Conservation (phyloP, 2,888 invertebrate species). For the Oscheius sp. region DNA sequence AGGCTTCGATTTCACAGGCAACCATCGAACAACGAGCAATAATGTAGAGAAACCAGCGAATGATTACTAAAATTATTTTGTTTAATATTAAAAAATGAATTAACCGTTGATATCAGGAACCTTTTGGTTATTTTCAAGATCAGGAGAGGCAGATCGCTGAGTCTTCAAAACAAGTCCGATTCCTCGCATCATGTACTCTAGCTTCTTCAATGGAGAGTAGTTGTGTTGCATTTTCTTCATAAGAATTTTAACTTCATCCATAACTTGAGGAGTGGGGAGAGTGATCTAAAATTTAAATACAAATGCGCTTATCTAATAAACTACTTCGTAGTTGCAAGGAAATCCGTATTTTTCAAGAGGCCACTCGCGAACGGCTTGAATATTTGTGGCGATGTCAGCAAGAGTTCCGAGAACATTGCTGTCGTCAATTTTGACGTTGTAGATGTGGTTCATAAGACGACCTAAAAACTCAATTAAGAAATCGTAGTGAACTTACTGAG, state of each 20-base stretch:
- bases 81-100: not conserved
- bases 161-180: conserved; percentile 36
- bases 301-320: no score
- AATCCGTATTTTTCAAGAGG: conserved; percentile 73
- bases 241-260: conserved; percentile 80
- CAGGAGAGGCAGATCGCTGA: conserved; percentile 35
- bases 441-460: conserved; percentile 71
- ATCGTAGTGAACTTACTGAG: conserved; percentile 72
- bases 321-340: conserved; percentile 55
- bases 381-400: conserved; percentile 71
- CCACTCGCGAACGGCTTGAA: conserved; percentile 72
- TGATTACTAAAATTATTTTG: conserved; percentile 82
- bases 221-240: conserved; percentile 86
- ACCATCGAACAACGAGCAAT: conserved; percentile 88
- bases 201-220: conserved; percentile 89
- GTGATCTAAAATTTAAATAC: conserved; percentile 10
- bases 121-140: conserved; percentile 35
- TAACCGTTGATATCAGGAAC: conserved; percentile 49
- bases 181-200: conserved; percentile 79
- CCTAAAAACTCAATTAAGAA: conserved; percentile 33
- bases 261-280: conserved; percentile 68
- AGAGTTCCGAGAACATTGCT: conserved; percentile 71
- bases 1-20: conserved; percentile 91
- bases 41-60: conserved; percentile 90
- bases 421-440: conserved; percentile 67